Evolutionary conservation across 2,797 vertebrate species (phyloP).

Genomic region (Pteropus rufus): DNA sequence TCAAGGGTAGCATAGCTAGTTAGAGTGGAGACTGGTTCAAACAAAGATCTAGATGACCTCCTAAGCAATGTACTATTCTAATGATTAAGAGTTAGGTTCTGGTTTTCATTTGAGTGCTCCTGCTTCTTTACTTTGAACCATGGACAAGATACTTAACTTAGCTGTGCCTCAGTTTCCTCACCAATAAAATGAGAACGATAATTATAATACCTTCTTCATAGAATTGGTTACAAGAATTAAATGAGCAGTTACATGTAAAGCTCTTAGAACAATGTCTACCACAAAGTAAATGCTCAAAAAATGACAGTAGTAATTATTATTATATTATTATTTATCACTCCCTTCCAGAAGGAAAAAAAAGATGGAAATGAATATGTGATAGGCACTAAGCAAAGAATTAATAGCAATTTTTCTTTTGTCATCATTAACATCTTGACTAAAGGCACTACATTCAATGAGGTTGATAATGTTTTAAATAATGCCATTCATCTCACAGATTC

Average conservation of each 20-base stretch:
- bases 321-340: neutral
- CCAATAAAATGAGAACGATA: neutral
- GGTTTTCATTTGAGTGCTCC: neutral
- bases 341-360: neutral
- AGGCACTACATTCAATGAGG: neutral
- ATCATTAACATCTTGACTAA: neutral
- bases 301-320: neutral
- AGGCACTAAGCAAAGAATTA: neutral
- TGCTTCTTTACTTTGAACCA: neutral
- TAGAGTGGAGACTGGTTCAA: neutral
- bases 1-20: neutral
- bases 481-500: neutral
- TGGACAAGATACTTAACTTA: neutral
- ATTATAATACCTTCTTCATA: neutral
- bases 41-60: neutral
- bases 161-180: neutral
- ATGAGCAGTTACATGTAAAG: neutral
- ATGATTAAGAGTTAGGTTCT: neutral
- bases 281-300: neutral
- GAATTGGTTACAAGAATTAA: neutral
- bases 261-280: neutral
- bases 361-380: neutral
- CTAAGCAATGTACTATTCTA: neutral
- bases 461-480: neutral
- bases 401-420: neutral